Conservation (phyloP, 2,888 invertebrate genomes). For the Meteorus colon region DNA sequence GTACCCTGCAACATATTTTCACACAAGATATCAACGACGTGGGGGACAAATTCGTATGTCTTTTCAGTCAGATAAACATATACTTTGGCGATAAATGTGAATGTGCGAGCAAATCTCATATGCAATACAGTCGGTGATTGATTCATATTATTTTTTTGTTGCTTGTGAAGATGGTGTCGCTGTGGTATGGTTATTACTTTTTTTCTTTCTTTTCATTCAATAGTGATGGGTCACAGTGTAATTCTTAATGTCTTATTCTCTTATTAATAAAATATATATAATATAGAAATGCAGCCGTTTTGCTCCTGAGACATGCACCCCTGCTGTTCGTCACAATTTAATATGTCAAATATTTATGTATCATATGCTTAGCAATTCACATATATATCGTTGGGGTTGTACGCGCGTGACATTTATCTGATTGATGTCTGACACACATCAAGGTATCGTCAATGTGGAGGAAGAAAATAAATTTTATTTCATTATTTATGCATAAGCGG, state of each 20-base stretch:
- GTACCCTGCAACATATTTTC: neutral
- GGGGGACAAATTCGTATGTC: conserved; percentile 15
- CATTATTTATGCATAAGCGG: conserved; percentile 2
- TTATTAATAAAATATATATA: conserved; percentile 70
- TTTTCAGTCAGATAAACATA: conserved; percentile 28
- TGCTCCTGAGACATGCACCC: conserved; percentile 64
- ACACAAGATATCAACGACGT: neutral
- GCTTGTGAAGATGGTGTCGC: neutral
- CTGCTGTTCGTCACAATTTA: conserved; percentile 60
- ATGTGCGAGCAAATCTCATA: conserved; percentile 31
- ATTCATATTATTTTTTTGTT: conserved; percentile 15
- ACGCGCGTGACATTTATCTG: conserved; percentile 43
- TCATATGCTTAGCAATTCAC: conserved; percentile 33
- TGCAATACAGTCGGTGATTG: conserved; percentile 37
- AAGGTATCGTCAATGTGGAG: conserved; percentile 1
- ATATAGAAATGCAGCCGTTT: conserved; percentile 66
- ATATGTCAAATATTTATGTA: conserved; percentile 67
- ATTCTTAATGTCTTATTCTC: conserved; percentile 58
- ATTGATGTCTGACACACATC: neutral
- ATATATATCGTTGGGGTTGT: conserved; percentile 57
- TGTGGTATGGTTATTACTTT: neutral
- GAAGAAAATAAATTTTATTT: neutral
- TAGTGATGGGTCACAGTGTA: conserved; percentile 53
- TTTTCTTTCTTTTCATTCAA: conserved; percentile 36
- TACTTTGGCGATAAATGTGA: conserved; percentile 17